A percentile compares a stretch with the other conserved stretches of the same genome.
Evolutionary conservation across 2,888 invertebrate genomes (phyloP).

Genomic region (Oithona nana): DNA sequence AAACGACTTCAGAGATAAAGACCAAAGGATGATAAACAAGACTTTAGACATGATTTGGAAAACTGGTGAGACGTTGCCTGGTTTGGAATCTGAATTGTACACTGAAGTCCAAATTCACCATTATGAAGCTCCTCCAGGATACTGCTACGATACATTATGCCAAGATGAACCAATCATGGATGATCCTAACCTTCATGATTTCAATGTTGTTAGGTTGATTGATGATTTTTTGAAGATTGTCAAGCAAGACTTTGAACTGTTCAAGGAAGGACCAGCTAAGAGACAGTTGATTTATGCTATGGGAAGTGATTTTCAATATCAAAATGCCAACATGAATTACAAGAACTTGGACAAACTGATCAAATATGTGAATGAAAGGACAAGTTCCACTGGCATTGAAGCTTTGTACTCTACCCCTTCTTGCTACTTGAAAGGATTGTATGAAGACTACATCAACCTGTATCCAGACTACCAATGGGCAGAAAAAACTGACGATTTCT

Average conservation of each 20-base stretch:
- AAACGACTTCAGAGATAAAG: constrained; percentile 34
- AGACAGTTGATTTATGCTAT: background rate
- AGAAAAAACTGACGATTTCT: constrained; percentile 65
- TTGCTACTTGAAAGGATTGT: constrained; percentile 59
- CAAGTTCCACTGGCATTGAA: background rate
- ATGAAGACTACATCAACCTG: constrained; percentile 36
- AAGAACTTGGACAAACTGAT: constrained; percentile 73
- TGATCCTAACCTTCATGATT: constrained; percentile 17
- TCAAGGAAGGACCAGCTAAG: constrained; percentile 50
- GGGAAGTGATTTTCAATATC: background rate
- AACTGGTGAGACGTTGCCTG: constrained; percentile 9
- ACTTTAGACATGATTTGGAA: constrained; percentile 69
- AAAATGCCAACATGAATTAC: constrained; percentile 29
- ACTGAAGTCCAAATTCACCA: constrained; percentile 31
- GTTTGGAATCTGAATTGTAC: constrained; percentile 26
- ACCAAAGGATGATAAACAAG: constrained; percentile 29
- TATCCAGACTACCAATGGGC: constrained; percentile 36
- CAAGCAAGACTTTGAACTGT: constrained; percentile 25
- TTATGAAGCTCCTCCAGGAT: constrained; percentile 31
- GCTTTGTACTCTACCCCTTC: constrained; percentile 60
- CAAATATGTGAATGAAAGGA: constrained; percentile 37
- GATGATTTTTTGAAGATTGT: constrained; percentile 16
- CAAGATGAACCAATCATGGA: constrained; percentile 19
- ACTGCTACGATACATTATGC: constrained; percentile 34
- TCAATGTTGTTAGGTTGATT: constrained; percentile 15